Percentiles rank a stretch among this genome's conserved stretches.
These are phyloP conservation scores for Caenorhabditis tropicalis DNA, from an alignment of 1,140 invertebrate genomes.

Conservation along the genomic window DNA sequence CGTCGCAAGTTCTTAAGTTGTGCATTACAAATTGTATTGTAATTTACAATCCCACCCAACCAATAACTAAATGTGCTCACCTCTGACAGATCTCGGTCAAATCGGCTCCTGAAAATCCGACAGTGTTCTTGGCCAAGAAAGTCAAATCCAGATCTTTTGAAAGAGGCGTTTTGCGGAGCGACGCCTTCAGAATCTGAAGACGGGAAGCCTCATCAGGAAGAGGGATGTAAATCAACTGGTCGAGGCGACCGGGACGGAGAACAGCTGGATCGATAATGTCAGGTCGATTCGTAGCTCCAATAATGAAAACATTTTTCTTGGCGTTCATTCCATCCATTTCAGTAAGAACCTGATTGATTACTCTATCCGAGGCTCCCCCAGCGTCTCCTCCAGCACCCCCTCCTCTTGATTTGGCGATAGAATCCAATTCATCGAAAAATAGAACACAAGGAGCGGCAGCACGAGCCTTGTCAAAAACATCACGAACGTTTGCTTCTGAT, in stretches of 20 bases:
- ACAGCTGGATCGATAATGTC: slow-evolving; percentile 99
- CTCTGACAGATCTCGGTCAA: slow-evolving; percentile 96
- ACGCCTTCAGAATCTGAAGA: slow-evolving; percentile 83
- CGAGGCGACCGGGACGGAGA: slow-evolving; percentile 91
- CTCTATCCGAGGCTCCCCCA: slow-evolving; percentile 89
- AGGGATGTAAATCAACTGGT: slow-evolving; percentile 98
- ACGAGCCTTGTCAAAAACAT: slow-evolving; percentile 98
- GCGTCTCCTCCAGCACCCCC: slow-evolving; percentile 56
- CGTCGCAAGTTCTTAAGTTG: slow-evolving; percentile 4
- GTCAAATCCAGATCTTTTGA: slow-evolving; percentile 86
- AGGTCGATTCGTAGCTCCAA: slow-evolving; percentile 68
- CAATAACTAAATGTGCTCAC: neutral
- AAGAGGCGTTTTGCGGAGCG: slow-evolving; percentile 51
- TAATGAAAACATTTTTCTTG: slow-evolving; percentile 99
- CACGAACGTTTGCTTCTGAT: slow-evolving; percentile 97
- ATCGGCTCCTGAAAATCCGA: slow-evolving; percentile 97
- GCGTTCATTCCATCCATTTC: slow-evolving; percentile 99
- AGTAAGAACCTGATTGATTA: slow-evolving; percentile 99
- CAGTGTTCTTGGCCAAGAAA: slow-evolving; percentile 94
- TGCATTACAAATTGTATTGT: too few relatives aligned
- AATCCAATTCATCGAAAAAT: slow-evolving; percentile 99
- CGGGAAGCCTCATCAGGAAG: slow-evolving; percentile 96
- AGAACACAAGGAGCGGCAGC: slow-evolving; percentile 96
- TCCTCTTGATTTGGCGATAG: slow-evolving; percentile 85
- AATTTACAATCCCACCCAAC: too few relatives aligned